Conservation (phyloP, 2,888 invertebrate genomes). For the Ferdinandea cuprea region DNA sequence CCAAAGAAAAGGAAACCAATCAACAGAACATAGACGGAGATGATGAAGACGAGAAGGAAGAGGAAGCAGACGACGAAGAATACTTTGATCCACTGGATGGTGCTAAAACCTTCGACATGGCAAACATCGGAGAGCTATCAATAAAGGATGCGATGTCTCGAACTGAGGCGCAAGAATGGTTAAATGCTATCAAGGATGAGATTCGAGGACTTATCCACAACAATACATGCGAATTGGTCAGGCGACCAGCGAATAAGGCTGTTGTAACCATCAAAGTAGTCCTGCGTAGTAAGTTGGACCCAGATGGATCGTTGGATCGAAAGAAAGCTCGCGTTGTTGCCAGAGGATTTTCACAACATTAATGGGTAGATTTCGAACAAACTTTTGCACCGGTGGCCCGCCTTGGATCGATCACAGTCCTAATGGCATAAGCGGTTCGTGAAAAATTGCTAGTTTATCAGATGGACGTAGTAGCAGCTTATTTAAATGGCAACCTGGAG, state of each 20-base stretch:
- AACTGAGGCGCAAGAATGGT: constrained; percentile 18
- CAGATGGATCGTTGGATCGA: constrained; percentile 26
- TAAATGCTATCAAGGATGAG: constrained; percentile 36
- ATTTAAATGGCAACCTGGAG: constrained; percentile 36
- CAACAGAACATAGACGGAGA: not conserved
- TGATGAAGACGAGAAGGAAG: not conserved
- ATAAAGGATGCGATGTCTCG: constrained; percentile 22
- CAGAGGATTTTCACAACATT: constrained; percentile 15
- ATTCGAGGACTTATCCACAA: constrained; percentile 29
- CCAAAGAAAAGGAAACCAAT: not conserved
- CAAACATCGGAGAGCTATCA: constrained; percentile 28
- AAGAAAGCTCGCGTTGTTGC: constrained; percentile 18
- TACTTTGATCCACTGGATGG: not conserved
- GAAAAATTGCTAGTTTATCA: constrained; percentile 21
- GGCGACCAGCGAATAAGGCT: constrained; percentile 30
- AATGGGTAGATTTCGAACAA: constrained; percentile 37
- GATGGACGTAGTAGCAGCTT: constrained; percentile 27
- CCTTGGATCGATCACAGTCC: constrained; percentile 23
- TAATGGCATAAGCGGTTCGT: constrained; percentile 36
- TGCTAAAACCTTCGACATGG: not conserved
- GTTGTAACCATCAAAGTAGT: constrained; percentile 41
- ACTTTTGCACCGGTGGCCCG: constrained; percentile 27
- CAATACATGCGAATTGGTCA: constrained; percentile 39
- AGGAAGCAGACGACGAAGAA: constrained; percentile 1
- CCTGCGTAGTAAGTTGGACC: constrained; percentile 39